phyloP scores from a whole-genome alignment of 2,797 vertebrate genomes.

The Myotis planiceps region DNA sequence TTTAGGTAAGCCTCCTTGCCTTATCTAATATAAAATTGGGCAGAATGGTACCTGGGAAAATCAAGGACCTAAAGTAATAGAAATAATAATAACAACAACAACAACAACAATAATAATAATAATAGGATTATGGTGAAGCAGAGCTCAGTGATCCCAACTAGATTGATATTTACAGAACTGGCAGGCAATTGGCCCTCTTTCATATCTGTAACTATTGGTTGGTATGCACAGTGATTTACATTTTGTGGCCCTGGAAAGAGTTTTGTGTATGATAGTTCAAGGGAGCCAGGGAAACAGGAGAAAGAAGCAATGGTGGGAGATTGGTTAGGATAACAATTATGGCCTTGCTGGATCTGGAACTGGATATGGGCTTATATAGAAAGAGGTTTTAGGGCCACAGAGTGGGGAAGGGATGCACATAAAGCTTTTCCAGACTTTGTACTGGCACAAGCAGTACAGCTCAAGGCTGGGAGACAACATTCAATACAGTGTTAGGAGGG shows the following conservation, averaged over 20 bases:
- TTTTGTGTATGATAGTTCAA: background rate
- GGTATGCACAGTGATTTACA: background rate
- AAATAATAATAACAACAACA: background rate
- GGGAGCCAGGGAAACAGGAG: background rate
- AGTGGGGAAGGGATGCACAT: background rate
- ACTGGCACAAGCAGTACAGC: background rate
- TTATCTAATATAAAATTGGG: background rate
- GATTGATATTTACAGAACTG: background rate
- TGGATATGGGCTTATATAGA: background rate
- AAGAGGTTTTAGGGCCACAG: background rate
- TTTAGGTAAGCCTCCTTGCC: background rate
- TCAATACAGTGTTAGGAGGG: background rate
- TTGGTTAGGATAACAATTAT: background rate
- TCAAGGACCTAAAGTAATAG: background rate
- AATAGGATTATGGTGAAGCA: background rate
- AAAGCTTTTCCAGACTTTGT: background rate
- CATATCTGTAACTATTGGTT: background rate
- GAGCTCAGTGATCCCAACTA: background rate
- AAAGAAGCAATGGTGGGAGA: background rate
- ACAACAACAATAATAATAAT: background rate
- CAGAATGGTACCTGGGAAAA: background rate
- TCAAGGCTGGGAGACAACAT: background rate
- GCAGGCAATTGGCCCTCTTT: background rate
- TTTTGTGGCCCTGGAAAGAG: background rate
- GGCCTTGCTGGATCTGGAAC: background rate